phyloP scores from a whole-genome alignment of 37 sponge, comb jelly and placozoan species.

The Cladorhizidae sp. region DNA sequence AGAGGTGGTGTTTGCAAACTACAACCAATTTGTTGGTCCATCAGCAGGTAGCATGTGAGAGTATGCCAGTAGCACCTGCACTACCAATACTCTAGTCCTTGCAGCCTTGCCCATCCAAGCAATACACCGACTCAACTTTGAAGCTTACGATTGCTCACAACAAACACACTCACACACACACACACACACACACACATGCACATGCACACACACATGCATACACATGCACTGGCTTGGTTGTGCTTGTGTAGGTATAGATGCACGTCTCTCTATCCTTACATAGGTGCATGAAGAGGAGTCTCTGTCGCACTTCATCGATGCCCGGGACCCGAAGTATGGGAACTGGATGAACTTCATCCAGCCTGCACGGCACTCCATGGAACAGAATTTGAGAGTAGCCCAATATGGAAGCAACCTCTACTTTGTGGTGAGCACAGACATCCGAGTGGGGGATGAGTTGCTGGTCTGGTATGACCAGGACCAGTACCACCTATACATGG shows the following conservation, averaged over 20 bases:
- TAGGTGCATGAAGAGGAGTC: conserved; percentile 47
- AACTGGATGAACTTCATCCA: conserved; percentile 83
- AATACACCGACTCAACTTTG: too few relatives aligned
- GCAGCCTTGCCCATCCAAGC: too few relatives aligned
- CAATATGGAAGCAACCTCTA: conserved; percentile 69
- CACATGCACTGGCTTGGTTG: not conserved
- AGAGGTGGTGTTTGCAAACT: too few relatives aligned
- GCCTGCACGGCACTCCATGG: conserved; percentile 64
- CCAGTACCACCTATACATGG: conserved; percentile 63
- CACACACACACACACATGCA: not conserved
- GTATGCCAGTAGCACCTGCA: too few relatives aligned
- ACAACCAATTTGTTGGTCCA: too few relatives aligned
- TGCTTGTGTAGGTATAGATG: not conserved
- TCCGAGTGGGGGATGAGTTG: conserved; percentile 71
- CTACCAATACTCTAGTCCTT: too few relatives aligned
- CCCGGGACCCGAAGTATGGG: conserved; percentile 45
- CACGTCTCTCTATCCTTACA: not conserved
- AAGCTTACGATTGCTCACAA: too few relatives aligned
- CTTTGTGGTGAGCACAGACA: conserved; percentile 65
- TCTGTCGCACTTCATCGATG: conserved; percentile 56
- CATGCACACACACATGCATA: not conserved
- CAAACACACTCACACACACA: too few relatives aligned
- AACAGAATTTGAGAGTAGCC: conserved; percentile 74
- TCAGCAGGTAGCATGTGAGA: too few relatives aligned
- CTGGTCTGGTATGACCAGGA: conserved; percentile 87